Evolutionary conservation across 1,140 invertebrate species (phyloP), one percentile per base, ranked within the genome.

Genomic region (Tetraneura akinire): DNA sequence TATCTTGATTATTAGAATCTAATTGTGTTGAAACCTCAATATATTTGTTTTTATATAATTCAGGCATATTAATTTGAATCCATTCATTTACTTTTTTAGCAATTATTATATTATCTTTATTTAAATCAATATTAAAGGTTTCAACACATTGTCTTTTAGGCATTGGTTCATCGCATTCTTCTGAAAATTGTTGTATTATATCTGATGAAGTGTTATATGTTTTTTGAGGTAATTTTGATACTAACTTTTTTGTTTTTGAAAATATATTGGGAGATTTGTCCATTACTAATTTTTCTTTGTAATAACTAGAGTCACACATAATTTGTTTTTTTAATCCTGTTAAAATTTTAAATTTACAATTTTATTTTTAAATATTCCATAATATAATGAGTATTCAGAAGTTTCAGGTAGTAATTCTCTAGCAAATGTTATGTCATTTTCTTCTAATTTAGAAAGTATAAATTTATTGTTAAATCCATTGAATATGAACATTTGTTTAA

Each of bases 51-150:
- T 55, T 55, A 55, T 55, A 55, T n/a, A 55, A 21, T 21, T 55
- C 21, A 21, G 10, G 10, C 10, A 21, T 10, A 55, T 55, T 55
- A 55, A 1, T 55, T 55, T 21, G 53, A 55, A 55, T 55, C 53
- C 53, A 55, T 21, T 55, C n/a, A n/a, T 55, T 55, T n/a, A 55
- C 23, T 55, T 55, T 55, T 55, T 55, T 55, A 55, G n/a, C n/a
- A 10, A 55, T n/a, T 21, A 55, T 21, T 55, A 3, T 3, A 3
- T 55, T 55, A 11, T 55, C 21, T 55, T 55, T n/a, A 18, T 55
- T 55, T 9, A 55, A 55, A 55, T 55, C 53, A 55, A 55, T 55
- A 55, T 55, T 55, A 10, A 55, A 8, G 10, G 21, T 55, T 55
- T 55, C 53, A 11, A 55, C n/a, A 18, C 53, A 55, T 55, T 21